Evolutionary conservation across 2,797 vertebrate genomes (phyloP), one percentile per base, ranked within the genome.

Genomic region (Amblyopsis hoosieri): DNA sequence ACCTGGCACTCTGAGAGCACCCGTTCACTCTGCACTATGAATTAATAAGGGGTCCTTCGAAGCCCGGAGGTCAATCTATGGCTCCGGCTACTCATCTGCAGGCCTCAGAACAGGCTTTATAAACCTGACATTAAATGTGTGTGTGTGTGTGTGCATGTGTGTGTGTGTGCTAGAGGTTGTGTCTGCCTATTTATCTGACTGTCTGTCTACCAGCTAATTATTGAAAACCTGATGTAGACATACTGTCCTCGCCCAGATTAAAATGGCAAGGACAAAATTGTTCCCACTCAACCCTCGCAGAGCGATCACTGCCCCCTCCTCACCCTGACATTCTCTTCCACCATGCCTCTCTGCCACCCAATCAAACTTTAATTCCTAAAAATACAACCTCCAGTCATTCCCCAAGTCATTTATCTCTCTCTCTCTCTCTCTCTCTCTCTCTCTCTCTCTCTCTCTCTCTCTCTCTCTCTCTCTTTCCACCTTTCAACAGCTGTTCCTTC

Each of bases 401-500:
- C 12, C 23, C 55, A 58, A 74, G 72, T 37, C 31, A 23, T 11
- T 11, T 45, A 45, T 29, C 49, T 62, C 60, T 11, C 54, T 74
- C 54, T 56, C 55, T 2, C 12, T 49, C 54, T n/a, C 15, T 45
- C 12, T 45, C 49, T 62, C 60, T 11, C 54, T 74, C 54, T 56
- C 55, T 8, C 12, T 65, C 54, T 15, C 58, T 69, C 58, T 64
- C 57, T 49, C 48, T 51, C 59, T 68, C 62, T 46, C 51, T 63
- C 47, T 60, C 79, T 67, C 69, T 74, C 57, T 60, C 66, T 61
- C 72, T 71, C 74, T 79, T 71, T 86, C 70, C 71, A 74, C 77
- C 75, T 88, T 80, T 86, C 70, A 90, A 89, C 87, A 91, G 88
- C 89, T 91, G 89, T 81, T 87, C 78, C 83, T 77, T 77, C 79